Evolutionary conservation across 2,113 vertebrate genomes (phyloP), one percentile per base, ranked within the genome.

Genomic region (Burhinus oedicnemus): DNA sequence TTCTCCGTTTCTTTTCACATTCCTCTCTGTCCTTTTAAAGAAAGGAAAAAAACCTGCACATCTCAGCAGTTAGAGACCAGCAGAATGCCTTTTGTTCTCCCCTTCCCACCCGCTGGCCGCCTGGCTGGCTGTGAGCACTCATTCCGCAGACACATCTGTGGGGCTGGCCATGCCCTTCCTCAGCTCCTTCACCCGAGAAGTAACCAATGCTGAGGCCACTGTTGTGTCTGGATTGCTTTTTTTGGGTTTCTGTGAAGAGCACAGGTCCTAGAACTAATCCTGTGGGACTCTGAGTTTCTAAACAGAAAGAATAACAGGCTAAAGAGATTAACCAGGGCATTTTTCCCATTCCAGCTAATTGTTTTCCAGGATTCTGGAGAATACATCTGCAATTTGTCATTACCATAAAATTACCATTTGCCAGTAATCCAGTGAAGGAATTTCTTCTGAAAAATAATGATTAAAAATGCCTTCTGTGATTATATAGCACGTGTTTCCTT

Each of bases 301-400:
- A 83, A 64, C 9, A 78, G 52, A 32, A 36, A 93, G 40, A 87
- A 19, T 19, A 47, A 78, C 77, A 84, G 18, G 23, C 40, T 76
- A 21, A 93, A 91, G 57, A 64, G 15, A 96, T 96, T 82, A 91
- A 71, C 5, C 4, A 44, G 21, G 44, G 6, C 15, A 18, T 72
- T 85, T 58, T 83, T 52, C 34, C 27, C 8, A 22, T 47, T 94
- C 32, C 44, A 79, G 70, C 66, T 66, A 65, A 93, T 44, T 47
- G 55, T 91, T 61, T 87, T 89, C 25, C 65, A 91, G 34, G 77
- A 83, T 91, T 96, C 92, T 51, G 49, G 5, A 88, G 83, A 97
- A 93, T 38, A 93, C 61, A 74, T 92, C 60, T 89, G 80, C 68
- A 83, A 22, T 57, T 62, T 71, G 11, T 75, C 79, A 93, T 66